Conservation (phyloP, 1,140 invertebrate species). For the Drosophila simulans region DNA sequence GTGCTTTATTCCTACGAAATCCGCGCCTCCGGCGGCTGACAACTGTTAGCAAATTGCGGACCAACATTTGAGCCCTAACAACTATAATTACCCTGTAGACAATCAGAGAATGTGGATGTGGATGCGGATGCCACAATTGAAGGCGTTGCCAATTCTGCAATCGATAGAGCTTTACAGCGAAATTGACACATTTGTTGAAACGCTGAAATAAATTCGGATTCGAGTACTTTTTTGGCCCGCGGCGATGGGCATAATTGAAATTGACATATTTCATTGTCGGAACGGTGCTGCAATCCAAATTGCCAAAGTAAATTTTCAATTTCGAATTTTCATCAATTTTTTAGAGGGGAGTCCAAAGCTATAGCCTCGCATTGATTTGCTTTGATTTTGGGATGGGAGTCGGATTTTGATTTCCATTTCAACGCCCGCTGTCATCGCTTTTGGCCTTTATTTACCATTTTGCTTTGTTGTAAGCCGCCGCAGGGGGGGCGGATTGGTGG, state of each 20-base stretch:
- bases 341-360: not conserved
- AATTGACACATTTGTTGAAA: slow-evolving; percentile 76
- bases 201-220: slow-evolving; percentile 46
- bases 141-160: slow-evolving; percentile 43
- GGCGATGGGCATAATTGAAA: slow-evolving; percentile 67
- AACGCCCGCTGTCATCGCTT: slow-evolving; percentile 56
- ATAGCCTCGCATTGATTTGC: slow-evolving; percentile 60
- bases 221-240: slow-evolving; percentile 55
- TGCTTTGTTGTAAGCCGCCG: slow-evolving; percentile 58
- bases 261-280: slow-evolving; percentile 77
- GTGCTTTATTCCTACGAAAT: slow-evolving; percentile 1
- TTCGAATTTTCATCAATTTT: slow-evolving; percentile 49
- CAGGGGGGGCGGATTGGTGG: slow-evolving; percentile 1
- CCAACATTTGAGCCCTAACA: slow-evolving; percentile 37
- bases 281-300: slow-evolving; percentile 51
- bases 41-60: slow-evolving; percentile 63
- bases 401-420: slow-evolving; percentile 71
- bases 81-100: slow-evolving; percentile 61
- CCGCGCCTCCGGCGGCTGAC: slow-evolving; percentile 35
- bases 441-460: slow-evolving; percentile 66
- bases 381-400: slow-evolving; percentile 64
- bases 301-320: slow-evolving; percentile 81
- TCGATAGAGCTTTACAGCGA: slow-evolving; percentile 63
- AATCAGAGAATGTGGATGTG: not conserved
- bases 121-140: not conserved